phyloP scores from a whole-genome alignment of 2,797 vertebrate genomes.

The Erithacus rubecula region DNA sequence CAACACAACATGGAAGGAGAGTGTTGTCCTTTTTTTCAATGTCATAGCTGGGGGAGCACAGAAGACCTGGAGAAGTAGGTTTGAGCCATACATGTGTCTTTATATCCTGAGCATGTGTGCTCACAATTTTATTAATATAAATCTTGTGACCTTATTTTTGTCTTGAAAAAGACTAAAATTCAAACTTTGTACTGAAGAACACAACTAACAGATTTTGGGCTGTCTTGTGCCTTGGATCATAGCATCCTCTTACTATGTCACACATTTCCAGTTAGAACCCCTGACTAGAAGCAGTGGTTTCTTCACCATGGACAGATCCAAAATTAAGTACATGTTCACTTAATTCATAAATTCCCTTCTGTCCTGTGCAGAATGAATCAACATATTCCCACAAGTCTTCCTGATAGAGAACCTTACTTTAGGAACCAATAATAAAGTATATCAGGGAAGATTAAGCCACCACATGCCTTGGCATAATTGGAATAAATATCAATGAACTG shows the following conservation, averaged over 20 bases:
- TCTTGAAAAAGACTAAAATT: not conserved
- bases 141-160: not conserved
- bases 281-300: not conserved
- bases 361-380: not conserved
- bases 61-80: not conserved
- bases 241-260: not conserved
- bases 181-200: not conserved
- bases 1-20: not conserved
- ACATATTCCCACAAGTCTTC: not conserved
- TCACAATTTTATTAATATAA: not conserved
- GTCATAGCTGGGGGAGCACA: accelerated
- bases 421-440: not conserved
- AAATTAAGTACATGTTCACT: not conserved
- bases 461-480: not conserved
- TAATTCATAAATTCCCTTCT: not conserved
- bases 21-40: not conserved
- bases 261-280: not conserved
- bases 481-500: not conserved
- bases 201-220: not conserved
- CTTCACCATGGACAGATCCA: not conserved
- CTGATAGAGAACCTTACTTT: not conserved
- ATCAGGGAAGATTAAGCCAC: not conserved
- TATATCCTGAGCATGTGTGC: not conserved
- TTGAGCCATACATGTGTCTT: not conserved
- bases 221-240: not conserved